Base-by-base conservation (phyloP, 2,113 vertebrate species). In the Alouatta palliata region DNA sequence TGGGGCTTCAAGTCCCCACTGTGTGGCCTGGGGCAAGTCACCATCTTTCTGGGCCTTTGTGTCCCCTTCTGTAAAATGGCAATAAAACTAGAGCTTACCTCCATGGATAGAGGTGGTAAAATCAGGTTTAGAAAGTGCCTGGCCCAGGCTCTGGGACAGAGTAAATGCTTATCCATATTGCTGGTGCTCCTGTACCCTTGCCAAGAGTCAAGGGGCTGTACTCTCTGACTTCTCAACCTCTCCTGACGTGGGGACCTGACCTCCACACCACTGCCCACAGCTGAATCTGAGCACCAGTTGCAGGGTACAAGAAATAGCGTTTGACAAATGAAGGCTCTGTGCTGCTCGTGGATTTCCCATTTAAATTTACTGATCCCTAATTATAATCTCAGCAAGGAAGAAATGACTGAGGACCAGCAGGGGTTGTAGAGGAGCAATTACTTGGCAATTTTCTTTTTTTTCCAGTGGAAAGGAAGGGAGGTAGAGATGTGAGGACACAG, bases 301-400 rank as follows among this genome's bases (percentile, higher is more conserved):
- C 37, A 91, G 83, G 81, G 85, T 45, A 1, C 81, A 8, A 1
- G 70, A 95, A 97, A 73, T 49, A 19, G 77, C 47, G 0, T 87
- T 76, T 89, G 91, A 96, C 86, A 91, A 93, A 77, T 43, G 56
- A 93, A 61, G 58, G 73, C 54, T 66, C 40, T 32, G 43, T 6
- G 27, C 54, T 91, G 90, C 83, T 94, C 93, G 79, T 52, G 58
- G 98, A 73, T 97, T 96, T 97, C 84, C 94, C 96, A 82, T 94
- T 97, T 93, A 97, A 95, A 97, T 96, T 80, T 85, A 75, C 91
- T 81, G 54, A 96, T 88, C 96, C 93, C 92, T 97, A 96, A 98
- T 98, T 98, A 97, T 77, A 95, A 87, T 96, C 96, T 64, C 97
- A 98, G 98, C 97, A 98, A 97, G 98, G 93, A 58, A 82, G 81